A percentile compares a stretch with the other conserved stretches of the same genome.
These are phyloP conservation scores for Lampris megalopsis DNA, from an alignment of 2,113 vertebrate species.

Conservation along the genomic window DNA sequence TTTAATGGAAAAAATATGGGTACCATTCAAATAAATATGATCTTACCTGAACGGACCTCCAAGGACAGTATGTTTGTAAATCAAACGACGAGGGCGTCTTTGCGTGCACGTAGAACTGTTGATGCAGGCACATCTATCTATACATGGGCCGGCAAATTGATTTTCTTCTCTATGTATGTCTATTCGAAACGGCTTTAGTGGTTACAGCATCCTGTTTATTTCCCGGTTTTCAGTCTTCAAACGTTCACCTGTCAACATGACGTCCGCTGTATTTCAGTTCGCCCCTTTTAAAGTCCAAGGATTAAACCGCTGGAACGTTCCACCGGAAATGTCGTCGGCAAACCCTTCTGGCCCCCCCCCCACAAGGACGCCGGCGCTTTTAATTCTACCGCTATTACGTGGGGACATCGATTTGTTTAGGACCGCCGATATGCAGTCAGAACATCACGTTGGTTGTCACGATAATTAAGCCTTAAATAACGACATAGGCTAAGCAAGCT, in stretches of 20 bases:
- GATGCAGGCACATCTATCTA: background rate
- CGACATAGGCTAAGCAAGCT: too few relatives aligned
- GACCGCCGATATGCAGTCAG: too few relatives aligned
- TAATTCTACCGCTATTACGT: too few relatives aligned
- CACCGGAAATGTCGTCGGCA: slow-evolving; percentile 79
- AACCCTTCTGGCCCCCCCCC: too few relatives aligned
- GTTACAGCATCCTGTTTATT: background rate
- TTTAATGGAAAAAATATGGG: background rate
- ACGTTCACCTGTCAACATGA: slow-evolving; percentile 48
- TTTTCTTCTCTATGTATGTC: background rate
- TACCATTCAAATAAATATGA: background rate
- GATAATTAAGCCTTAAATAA: too few relatives aligned
- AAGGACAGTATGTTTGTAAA: slow-evolving; percentile 6
- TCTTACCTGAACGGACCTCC: slow-evolving; percentile 65
- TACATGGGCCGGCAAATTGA: background rate
- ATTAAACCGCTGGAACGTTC: slow-evolving; percentile 77
- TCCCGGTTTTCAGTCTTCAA: background rate
- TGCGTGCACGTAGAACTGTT: background rate
- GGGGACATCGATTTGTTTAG: too few relatives aligned
- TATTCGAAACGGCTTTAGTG: background rate
- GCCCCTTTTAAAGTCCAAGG: slow-evolving; percentile 70
- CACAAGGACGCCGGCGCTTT: too few relatives aligned
- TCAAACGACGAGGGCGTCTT: slow-evolving; percentile 12
- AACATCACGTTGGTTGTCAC: too few relatives aligned
- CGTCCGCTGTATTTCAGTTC: slow-evolving; percentile 20